Evolutionary conservation across 2,888 invertebrate genomes (phyloP).

Genomic region (Agriotes lineatus): DNA sequence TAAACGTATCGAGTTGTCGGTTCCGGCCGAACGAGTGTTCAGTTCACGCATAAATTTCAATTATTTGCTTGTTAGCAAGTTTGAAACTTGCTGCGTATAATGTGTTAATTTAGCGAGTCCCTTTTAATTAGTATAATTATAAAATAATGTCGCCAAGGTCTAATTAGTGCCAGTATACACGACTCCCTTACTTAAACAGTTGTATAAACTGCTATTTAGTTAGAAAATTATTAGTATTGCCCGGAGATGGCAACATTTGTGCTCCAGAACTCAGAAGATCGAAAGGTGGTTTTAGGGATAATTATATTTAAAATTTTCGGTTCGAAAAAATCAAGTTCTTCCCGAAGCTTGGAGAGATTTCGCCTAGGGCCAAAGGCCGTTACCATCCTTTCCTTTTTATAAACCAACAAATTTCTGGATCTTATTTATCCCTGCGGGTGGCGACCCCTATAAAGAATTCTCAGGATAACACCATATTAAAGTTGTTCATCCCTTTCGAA

Average conservation of each 20-base stretch:
- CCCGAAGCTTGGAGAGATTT: too few species aligned
- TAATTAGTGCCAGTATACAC: constrained; percentile 40
- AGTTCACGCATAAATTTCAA: constrained; percentile 40
- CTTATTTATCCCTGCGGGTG: constrained; percentile 8
- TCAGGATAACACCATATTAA: constrained; percentile 31
- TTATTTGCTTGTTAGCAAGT: constrained; percentile 43
- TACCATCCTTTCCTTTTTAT: neutral
- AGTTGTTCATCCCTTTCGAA: constrained; percentile 24
- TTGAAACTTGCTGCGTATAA: constrained; percentile 43
- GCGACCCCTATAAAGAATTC: constrained; percentile 23
- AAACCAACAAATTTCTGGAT: constrained; percentile 3
- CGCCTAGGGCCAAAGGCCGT: too few species aligned
- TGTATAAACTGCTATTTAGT: constrained; percentile 41
- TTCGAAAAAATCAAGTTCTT: too few species aligned
- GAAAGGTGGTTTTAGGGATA: too few species aligned
- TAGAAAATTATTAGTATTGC: constrained; percentile 39
- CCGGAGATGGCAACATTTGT: constrained; percentile 32
- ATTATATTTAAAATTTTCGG: too few species aligned
- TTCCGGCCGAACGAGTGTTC: constrained; percentile 27
- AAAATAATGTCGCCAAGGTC: constrained; percentile 43
- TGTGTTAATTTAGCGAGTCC: constrained; percentile 44
- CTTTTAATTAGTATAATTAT: constrained; percentile 45
- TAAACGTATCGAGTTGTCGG: constrained; percentile 23
- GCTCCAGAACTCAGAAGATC: neutral
- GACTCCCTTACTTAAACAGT: constrained; percentile 39